A percentile compares a stretch with the other conserved stretches of the same genome.
These are phyloP conservation scores for Setophaga petechia DNA, from an alignment of 2,113 vertebrate genomes.

Conservation along the genomic window DNA sequence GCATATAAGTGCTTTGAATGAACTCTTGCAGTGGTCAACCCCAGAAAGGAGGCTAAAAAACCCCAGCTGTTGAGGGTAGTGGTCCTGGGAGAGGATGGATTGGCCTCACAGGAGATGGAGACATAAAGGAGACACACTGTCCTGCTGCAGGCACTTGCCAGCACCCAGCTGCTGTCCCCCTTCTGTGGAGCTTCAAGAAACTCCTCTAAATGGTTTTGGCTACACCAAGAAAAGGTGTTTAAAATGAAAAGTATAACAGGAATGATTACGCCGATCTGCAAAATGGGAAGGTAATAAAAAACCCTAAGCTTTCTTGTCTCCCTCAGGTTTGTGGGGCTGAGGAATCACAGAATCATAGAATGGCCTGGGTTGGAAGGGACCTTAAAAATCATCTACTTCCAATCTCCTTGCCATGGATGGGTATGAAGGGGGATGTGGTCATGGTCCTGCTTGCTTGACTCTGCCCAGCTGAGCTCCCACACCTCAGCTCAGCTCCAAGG, in stretches of 20 bases:
- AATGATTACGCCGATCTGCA: neutral
- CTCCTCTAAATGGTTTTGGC: neutral
- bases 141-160: neutral
- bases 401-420: neutral
- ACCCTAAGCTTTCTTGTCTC: neutral
- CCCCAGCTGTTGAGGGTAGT: rapidly evolving
- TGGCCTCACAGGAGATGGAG: neutral
- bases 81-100: neutral
- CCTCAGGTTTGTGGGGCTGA: neutral
- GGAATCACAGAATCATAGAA: neutral
- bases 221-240: neutral
- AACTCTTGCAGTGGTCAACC: neutral
- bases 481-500: neutral
- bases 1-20: neutral
- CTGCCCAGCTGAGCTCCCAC: neutral
- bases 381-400: neutral
- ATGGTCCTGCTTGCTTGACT: neutral
- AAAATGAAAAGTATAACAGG: neutral
- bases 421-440: neutral
- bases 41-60: neutral
- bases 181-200: neutral
- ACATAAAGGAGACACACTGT: neutral
- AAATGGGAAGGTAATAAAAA: neutral
- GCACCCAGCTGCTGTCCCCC: neutral
- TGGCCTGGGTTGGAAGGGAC: neutral